A percentile compares a stretch with the other conserved stretches of the same genome.
Conservation (phyloP, 2,113 vertebrate genomes). For the Glaucomys volans region DNA sequence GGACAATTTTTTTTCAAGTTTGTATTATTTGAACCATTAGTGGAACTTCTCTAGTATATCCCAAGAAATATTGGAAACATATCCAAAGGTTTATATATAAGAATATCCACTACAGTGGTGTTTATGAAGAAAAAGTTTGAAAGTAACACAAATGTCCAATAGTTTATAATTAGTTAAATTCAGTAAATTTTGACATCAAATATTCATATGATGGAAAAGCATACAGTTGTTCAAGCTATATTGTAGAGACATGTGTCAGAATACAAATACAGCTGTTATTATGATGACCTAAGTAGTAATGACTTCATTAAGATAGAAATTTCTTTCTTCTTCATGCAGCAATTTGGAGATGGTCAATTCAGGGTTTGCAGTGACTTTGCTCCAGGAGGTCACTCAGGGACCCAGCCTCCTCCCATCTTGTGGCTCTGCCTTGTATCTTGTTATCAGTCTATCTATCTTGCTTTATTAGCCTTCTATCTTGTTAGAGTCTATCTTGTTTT, state of each 20-base stretch:
- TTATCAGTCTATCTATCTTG: not conserved
- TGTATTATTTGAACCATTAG: not conserved
- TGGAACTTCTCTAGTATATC: not conserved
- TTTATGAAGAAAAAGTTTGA: slow-evolving; percentile 50
- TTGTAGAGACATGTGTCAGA: not conserved
- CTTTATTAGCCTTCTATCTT: not conserved
- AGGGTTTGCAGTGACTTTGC: not conserved
- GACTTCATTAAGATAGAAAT: not conserved
- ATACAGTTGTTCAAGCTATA: not conserved
- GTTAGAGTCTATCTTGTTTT: not conserved
- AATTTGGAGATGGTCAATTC: not conserved
- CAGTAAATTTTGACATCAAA: not conserved
- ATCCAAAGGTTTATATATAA: not conserved
- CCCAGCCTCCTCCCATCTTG: not conserved
- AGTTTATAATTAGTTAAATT: not conserved
- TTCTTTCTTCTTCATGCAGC: not conserved
- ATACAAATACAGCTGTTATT: not conserved
- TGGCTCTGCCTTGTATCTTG: not conserved
- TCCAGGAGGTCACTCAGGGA: not conserved
- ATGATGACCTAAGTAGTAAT: not conserved
- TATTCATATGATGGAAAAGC: not conserved
- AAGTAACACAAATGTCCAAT: not conserved
- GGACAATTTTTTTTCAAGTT: not conserved
- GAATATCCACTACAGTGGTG: not conserved
- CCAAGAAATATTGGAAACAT: slow-evolving; percentile 29